Percentiles rank a stretch among this genome's conserved stretches.
Conservation (phyloP, 2,888 invertebrate genomes). For the Thysanoteuthis rhombus region DNA sequence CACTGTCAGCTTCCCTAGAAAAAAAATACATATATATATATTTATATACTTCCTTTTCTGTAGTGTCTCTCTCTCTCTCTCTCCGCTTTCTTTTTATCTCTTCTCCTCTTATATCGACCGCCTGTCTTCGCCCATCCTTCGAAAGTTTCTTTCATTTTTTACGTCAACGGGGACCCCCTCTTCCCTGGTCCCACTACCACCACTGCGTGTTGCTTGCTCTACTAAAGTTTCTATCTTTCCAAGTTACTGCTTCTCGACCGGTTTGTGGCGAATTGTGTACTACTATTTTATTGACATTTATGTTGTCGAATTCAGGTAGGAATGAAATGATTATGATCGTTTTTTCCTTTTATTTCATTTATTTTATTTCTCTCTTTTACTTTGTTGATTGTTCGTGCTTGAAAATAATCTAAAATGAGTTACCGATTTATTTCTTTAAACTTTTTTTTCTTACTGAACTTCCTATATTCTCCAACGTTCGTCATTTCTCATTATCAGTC, state of each 20-base stretch:
- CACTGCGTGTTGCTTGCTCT: neutral
- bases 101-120: neutral
- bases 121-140: neutral
- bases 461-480: no score
- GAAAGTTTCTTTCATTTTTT: neutral
- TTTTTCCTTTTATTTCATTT: neutral
- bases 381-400: no score
- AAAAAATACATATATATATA: neutral
- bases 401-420: no score
- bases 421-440: no score
- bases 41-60: neutral
- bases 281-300: neutral
- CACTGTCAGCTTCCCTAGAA: neutral
- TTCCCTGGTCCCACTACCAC: neutral
- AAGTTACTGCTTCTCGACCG: neutral
- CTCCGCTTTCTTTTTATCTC: neutral
- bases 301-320: neutral
- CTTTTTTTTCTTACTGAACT: no score
- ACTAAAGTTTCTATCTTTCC: neutral
- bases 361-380: no score
- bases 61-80: no score
- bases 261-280: neutral
- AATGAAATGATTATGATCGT: neutral
- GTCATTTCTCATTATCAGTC: no score
- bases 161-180: neutral